These are phyloP conservation scores for Drosophila mettleri DNA, from an alignment of 2,888 invertebrate species.

Conservation along the genomic window DNA sequence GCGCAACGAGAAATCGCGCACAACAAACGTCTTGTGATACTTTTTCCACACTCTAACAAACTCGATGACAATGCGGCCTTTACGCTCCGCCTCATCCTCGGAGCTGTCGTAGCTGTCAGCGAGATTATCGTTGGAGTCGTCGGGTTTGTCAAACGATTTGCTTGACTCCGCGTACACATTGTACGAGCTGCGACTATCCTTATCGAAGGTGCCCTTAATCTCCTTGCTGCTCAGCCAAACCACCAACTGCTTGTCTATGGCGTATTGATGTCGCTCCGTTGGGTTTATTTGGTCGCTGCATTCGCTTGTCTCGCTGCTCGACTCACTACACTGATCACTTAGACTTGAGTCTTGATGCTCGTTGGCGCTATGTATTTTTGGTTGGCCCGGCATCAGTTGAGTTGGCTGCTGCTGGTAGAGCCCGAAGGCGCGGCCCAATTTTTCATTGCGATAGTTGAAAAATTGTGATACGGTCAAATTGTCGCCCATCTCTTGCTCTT, in stretches of 20 bases:
- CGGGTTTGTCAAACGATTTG: rapidly evolving
- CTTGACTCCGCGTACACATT: neutral
- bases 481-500: neutral
- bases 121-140: neutral
- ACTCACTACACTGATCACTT: neutral
- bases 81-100: neutral
- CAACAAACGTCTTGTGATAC: constrained; percentile 20
- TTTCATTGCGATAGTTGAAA: neutral
- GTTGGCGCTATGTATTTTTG: neutral
- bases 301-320: neutral
- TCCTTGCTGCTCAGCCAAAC: constrained; percentile 14
- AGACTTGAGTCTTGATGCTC: neutral
- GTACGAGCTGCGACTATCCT: neutral
- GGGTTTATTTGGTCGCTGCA: neutral
- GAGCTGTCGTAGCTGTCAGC: neutral
- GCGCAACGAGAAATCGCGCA: constrained; percentile 36
- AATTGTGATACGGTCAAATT: neutral
- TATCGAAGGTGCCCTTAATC: rapidly evolving
- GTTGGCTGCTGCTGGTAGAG: too few relatives aligned
- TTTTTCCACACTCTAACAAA: constrained; percentile 49
- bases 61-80: constrained; percentile 34
- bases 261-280: rapidly evolving
- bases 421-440: rapidly evolving
- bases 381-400: neutral
- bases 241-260: neutral